Conservation (phyloP, 2,888 invertebrate species). For the Agapostemon virescens region DNA sequence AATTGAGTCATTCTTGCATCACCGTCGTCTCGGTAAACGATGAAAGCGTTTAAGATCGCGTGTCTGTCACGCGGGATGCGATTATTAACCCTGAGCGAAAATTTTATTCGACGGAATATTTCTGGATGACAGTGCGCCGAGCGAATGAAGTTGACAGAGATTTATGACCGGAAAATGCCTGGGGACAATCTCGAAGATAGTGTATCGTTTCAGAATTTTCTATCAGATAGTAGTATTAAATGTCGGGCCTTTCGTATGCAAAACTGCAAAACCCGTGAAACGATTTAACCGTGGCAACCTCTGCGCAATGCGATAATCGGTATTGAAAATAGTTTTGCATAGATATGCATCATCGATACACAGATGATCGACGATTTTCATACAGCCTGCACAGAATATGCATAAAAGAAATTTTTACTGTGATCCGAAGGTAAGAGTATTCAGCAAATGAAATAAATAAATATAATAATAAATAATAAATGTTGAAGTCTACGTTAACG, state of each 20-base stretch:
- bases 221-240: not conserved
- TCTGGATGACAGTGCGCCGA: not conserved
- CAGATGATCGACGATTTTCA: too few relatives aligned
- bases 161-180: conserved; percentile 18
- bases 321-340: not conserved
- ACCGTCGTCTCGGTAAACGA: not conserved
- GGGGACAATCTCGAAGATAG: not conserved
- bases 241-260: not conserved
- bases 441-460: too few relatives aligned
- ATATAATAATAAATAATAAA: too few relatives aligned
- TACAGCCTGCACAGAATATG: too few relatives aligned
- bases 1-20: not conserved
- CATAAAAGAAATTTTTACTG: too few relatives aligned
- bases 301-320: not conserved
- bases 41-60: conserved; percentile 4
- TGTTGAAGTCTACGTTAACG: too few relatives aligned
- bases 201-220: conserved; percentile 20
- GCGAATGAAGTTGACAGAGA: conserved; percentile 21
- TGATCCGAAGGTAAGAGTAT: too few relatives aligned
- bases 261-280: too few relatives aligned
- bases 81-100: not conserved
- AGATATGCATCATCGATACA: too few relatives aligned
- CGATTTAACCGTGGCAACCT: not conserved
- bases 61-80: not conserved
- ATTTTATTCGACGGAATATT: conserved; percentile 9